Evolutionary conservation across 1,140 invertebrate species (phyloP).

Genomic region (Acromyrmex charruanus): DNA sequence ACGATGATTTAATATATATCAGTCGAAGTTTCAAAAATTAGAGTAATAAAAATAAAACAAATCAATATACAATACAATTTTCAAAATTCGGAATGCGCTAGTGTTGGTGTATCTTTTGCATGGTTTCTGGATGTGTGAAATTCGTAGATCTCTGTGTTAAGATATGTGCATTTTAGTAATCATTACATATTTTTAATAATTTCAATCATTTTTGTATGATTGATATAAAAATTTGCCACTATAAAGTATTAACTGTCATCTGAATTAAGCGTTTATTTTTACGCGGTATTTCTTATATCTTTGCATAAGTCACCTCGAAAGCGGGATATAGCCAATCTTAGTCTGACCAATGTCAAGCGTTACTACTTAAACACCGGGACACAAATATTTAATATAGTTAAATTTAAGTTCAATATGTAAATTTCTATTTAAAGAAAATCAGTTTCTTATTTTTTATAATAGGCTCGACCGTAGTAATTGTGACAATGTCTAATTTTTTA

Average conservation of each 20-base stretch:
- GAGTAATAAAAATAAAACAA: background rate
- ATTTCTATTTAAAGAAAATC: background rate
- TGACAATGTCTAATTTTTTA: too few species aligned
- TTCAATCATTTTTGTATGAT: background rate
- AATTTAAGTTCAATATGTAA: background rate
- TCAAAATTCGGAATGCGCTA: background rate
- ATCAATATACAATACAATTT: slow-evolving; percentile 8
- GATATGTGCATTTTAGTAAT: background rate
- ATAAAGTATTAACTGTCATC: background rate
- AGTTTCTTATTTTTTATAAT: background rate
- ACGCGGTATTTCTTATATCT: background rate
- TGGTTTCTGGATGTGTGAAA: background rate
- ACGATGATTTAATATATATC: background rate
- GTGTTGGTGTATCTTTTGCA: slow-evolving; percentile 16
- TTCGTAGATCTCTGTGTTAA: background rate
- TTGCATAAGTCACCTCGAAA: background rate
- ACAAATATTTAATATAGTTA: background rate
- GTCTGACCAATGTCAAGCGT: background rate
- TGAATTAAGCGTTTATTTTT: background rate
- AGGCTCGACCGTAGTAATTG: too few species aligned
- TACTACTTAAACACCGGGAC: background rate
- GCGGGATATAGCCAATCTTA: background rate
- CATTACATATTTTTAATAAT: background rate
- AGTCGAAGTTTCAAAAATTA: background rate
- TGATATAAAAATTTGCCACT: background rate